phyloP scores from a whole-genome alignment of 2,113 vertebrate genomes.

The Pavo muticus region DNA sequence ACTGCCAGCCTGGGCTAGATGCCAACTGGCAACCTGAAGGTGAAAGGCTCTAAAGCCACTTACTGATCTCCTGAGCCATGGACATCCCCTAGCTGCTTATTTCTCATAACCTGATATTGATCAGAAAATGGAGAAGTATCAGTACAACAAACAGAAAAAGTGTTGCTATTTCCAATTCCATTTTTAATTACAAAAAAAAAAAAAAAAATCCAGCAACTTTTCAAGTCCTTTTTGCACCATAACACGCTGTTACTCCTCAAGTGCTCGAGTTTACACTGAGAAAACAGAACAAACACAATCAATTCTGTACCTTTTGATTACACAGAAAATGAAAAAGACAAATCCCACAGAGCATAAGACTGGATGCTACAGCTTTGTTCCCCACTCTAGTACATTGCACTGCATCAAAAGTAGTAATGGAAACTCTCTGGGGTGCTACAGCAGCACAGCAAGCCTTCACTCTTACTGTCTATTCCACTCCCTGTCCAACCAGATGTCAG shows the following conservation, averaged over 20 bases:
- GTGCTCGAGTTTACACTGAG: neutral
- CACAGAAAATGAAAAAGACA: slow-evolving; percentile 24
- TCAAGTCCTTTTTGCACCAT: slow-evolving; percentile 45
- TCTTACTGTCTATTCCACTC: neutral
- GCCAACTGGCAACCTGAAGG: neutral
- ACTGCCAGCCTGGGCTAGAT: neutral
- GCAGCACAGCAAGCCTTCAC: neutral
- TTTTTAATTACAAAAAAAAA: slow-evolving; percentile 59
- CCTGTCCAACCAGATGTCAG: neutral
- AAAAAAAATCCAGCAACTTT: slow-evolving; percentile 42
- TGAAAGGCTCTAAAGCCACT: neutral
- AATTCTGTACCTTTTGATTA: slow-evolving; percentile 32
- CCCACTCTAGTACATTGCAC: neutral
- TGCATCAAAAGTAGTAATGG: neutral
- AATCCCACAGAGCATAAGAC: neutral
- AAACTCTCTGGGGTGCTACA: neutral
- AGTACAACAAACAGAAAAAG: slow-evolving; percentile 14
- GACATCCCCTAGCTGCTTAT: neutral
- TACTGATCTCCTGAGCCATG: neutral
- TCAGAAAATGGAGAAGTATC: slow-evolving; percentile 30
- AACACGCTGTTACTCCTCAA: slow-evolving; percentile 43
- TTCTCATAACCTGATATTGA: slow-evolving; percentile 8
- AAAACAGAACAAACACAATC: slow-evolving; percentile 40
- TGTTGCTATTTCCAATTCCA: slow-evolving; percentile 46
- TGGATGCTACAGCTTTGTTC: neutral